Evolutionary conservation across 2,797 vertebrate species (phyloP), one percentile per base, ranked within the genome.

Genomic region (Acrossocheilus fasciatus): DNA sequence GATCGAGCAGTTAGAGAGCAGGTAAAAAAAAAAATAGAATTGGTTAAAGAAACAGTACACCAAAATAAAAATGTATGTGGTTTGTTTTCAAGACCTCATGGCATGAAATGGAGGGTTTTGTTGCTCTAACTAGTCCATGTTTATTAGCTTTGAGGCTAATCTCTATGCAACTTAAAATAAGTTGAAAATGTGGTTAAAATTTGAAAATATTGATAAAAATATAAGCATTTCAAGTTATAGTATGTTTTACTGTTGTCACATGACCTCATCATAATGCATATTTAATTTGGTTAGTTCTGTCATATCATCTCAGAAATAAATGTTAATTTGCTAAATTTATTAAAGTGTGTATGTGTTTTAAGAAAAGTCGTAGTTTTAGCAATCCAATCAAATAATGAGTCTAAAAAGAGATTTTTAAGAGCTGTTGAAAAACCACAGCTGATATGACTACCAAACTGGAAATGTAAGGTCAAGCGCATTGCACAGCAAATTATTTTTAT

Each of bases 1-100:
- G 95, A 96, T 50, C 45, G 45, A 52, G 79, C 79, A 12, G 93
- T 95, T 1, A 93, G 93, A 72, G 93, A 93, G 45, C 95, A 96
- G 95, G 95, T 94, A 88, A 84, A 36, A 18, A 34, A 30, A 30
- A 10, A 1, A 0, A 2, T 0, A 20, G 34, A 52, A 14, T 47
- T 41, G 26, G 26, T 64, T 64, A 64, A 64, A 30, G 14, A 66
- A 76, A 59, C 30, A 23, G 11, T 23, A 68, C 11, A 39, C 2
- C 1, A 26, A 41, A 72, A 66, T n/a, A 23, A 66, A 66, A 5
- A 26, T 59, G 54, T 4, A 7, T 54, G 52, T 18, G 39, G 4
- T 50, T 50, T 50, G 2, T 50, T 34, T 75, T 20, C 3, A 54
- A 39, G 18, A 15, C 12, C 30, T 11, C 18, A 39, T 77, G 20